phyloP scores from a whole-genome alignment of 2,113 vertebrate genomes.

The Cyanistes caeruleus region DNA sequence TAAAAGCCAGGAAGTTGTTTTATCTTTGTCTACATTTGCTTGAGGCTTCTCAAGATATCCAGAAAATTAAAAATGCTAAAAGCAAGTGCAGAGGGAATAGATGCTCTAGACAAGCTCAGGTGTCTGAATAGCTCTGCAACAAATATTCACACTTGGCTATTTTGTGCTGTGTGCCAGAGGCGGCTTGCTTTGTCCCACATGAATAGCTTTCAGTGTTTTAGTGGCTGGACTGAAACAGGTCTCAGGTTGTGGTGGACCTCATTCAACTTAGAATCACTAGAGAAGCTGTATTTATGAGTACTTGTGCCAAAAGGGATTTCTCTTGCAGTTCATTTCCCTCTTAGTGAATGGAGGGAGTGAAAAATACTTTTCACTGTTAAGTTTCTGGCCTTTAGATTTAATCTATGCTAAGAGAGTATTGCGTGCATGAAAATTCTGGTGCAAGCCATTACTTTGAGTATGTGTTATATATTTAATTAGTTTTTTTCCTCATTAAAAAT shows the following conservation, averaged over 20 bases:
- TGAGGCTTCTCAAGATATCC: not conserved
- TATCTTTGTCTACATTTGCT: not conserved
- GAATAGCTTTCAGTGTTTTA: not conserved
- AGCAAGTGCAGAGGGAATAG: not conserved
- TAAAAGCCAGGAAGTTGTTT: not conserved
- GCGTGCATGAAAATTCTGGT: not conserved
- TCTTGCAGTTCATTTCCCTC: not conserved
- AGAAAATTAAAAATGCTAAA: not conserved
- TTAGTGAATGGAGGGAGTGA: not conserved
- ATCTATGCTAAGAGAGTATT: not conserved
- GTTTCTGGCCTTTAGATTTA: not conserved
- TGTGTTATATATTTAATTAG: not conserved
- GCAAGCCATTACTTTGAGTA: not conserved
- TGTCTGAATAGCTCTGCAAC: not conserved
- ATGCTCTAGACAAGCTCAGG: not conserved
- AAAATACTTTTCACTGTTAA: not conserved
- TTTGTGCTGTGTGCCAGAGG: not conserved
- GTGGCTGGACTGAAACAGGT: not conserved
- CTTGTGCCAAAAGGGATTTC: not conserved
- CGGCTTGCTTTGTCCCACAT: not conserved
- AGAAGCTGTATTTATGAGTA: not conserved
- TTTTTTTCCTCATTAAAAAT: not conserved
- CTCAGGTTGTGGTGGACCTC: not conserved
- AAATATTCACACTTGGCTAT: not conserved
- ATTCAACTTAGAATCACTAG: not conserved